phyloP scores from a whole-genome alignment of 2,797 vertebrate species.

The Coracias cyanogaster region DNA sequence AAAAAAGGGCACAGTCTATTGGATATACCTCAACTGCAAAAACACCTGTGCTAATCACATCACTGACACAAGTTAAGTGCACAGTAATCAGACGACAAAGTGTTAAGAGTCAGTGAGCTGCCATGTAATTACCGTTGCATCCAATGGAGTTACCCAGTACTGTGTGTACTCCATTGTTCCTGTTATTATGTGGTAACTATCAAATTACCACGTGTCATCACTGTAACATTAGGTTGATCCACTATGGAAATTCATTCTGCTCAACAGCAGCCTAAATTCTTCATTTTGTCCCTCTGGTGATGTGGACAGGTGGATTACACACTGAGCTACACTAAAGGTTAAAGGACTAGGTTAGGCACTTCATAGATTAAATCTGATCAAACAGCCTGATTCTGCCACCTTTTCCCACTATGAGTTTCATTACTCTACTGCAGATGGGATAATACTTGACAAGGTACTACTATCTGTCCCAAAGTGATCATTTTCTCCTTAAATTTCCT shows the following conservation, averaged over 20 bases:
- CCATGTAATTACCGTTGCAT: constrained; percentile 21
- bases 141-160: constrained; percentile 39
- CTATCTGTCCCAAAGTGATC: constrained; percentile 61
- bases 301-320: constrained; percentile 40
- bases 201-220: constrained; percentile 69
- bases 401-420: constrained; percentile 36
- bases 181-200: constrained; percentile 58
- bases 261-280: constrained; percentile 48
- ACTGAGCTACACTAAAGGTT: constrained; percentile 40
- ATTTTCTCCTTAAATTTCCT: constrained; percentile 67
- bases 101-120: constrained; percentile 54
- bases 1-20: not conserved
- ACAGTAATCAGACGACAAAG: constrained; percentile 22
- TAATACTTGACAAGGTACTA: constrained; percentile 57
- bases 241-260: constrained; percentile 55
- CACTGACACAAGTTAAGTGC: not conserved
- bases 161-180: constrained; percentile 26
- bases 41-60: not conserved
- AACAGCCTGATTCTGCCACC: constrained; percentile 45
- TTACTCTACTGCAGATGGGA: constrained; percentile 35
- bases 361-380: constrained; percentile 56
- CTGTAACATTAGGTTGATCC: constrained; percentile 62
- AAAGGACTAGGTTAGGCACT: constrained; percentile 50
- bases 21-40: not conserved
- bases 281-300: constrained; percentile 45